phyloP scores from a whole-genome alignment of 2,113 vertebrate genomes.

The Gallinago jamesoni region DNA sequence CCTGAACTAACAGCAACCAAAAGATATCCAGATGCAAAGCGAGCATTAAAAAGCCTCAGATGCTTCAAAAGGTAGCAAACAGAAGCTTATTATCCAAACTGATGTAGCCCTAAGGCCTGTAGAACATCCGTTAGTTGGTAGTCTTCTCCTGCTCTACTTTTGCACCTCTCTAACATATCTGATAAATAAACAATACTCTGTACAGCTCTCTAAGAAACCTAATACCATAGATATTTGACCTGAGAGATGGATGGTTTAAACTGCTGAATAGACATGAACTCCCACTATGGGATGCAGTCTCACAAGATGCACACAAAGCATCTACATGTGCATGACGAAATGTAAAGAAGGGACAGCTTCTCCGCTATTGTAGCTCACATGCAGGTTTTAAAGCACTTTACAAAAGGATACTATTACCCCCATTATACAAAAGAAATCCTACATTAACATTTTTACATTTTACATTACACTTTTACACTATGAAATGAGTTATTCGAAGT shows the following conservation, averaged over 20 bases:
- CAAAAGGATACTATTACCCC: not conserved
- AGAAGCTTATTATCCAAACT: not conserved
- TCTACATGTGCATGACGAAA: not conserved
- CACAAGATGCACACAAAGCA: not conserved
- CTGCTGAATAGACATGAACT: not conserved
- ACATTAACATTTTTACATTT: not conserved
- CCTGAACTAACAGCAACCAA: not conserved
- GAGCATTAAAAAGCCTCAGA: not conserved
- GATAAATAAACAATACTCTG: not conserved
- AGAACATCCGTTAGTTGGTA: not conserved
- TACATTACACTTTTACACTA: not conserved
- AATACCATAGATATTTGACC: not conserved
- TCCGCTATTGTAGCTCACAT: not conserved
- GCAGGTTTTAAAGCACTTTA: not conserved
- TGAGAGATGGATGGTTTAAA: not conserved
- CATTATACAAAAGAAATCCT: not conserved
- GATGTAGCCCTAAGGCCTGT: not conserved
- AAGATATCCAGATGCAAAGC: not conserved
- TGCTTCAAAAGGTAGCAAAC: not conserved
- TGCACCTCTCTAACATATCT: not conserved
- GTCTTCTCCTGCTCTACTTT: not conserved
- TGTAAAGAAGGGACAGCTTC: not conserved
- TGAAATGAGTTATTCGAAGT: not conserved
- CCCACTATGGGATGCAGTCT: not conserved
- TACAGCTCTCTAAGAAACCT: not conserved